Evolutionary conservation across 2,888 invertebrate species (phyloP), one percentile per base, ranked within the genome.

Genomic region (Polyommatus iphigenia): DNA sequence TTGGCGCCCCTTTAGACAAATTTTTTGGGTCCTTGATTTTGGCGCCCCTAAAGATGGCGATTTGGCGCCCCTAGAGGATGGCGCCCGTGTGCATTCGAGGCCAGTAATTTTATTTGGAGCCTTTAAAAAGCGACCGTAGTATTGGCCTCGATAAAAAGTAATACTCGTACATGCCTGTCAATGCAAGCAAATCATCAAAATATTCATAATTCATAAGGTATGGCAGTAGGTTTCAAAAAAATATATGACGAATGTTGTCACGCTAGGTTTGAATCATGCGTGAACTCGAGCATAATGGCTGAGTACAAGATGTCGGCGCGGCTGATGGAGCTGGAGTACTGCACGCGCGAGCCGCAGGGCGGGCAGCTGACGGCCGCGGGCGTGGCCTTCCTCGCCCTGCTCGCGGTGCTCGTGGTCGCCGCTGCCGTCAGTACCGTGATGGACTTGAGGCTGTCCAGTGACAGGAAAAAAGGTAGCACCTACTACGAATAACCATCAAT

Each of bases 251-350:
- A 24, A 24, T 15, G 8, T 50, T 32, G 71, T 20, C 20, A 13
- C 78, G 20, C 82, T 84, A 93, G 93, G 93, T 92, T 93, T 83
- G 83, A 87, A 36, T 85, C 86, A 0, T 93, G 93, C 79, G 90
- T 93, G 80, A 92, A 92, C 85, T 87, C 86, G 76, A 88, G 85
- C 78, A 89, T 86, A 32, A 84, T 86, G 80, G 81, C 87, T 0
- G 77, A 82, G 3, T 88, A 91, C 87, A 87, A 89, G 81, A 85
- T 93, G 80, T 87, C 89, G 0, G 92, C 92, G 59, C 87, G 85
- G 0, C 87, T 91, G 76, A 85, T 83, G 82, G 83, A 83, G 78
- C 86, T 91, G 82, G 88, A 91, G 76, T 91, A 92, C 88, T 93
- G 93, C 85, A 85, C 82, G 78, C 82, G 82, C 32, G 82, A 86